A percentile compares a stretch with the other conserved stretches of the same genome.
Evolutionary conservation across 2,888 invertebrate genomes (phyloP).

Genomic region (Cheilosia variabilis): DNA sequence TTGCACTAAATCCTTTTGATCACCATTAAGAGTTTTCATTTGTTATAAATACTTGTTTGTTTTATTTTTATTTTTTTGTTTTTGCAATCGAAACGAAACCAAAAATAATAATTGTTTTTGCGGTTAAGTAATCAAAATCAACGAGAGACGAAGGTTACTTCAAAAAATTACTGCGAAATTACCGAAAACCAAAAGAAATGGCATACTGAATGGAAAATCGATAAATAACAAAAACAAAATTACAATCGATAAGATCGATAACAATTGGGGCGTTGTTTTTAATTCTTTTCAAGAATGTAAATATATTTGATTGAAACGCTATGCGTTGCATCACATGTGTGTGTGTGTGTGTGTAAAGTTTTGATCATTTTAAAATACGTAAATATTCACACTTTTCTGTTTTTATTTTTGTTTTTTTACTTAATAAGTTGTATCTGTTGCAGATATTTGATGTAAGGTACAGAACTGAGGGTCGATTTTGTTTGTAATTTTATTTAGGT

Average conservation of each 20-base stretch:
- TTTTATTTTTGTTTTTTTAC: not conserved
- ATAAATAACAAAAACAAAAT: not conserved
- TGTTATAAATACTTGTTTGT: constrained; percentile 51
- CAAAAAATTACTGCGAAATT: not conserved
- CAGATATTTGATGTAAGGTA: constrained; percentile 42
- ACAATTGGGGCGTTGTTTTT: constrained; percentile 9
- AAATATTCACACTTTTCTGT: constrained; percentile 28
- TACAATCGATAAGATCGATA: not conserved
- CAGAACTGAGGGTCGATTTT: constrained; percentile 18
- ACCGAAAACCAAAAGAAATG: too few relatives aligned
- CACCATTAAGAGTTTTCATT: constrained; percentile 72
- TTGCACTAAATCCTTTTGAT: constrained; percentile 73
- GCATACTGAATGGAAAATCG: too few relatives aligned
- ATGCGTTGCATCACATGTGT: constrained; percentile 69
- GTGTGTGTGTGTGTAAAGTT: constrained; percentile 26
- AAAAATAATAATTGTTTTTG: constrained; percentile 19
- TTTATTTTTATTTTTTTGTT: not conserved
- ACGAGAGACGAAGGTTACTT: not conserved
- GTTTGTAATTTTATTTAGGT: constrained; percentile 3
- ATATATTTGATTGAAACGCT: constrained; percentile 64
- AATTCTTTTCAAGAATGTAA: constrained; percentile 41
- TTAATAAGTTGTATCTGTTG: constrained; percentile 17
- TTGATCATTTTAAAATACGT: constrained; percentile 32
- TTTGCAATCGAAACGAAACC: constrained; percentile 26
- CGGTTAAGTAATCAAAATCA: not conserved